phyloP scores from a whole-genome alignment of 1,140 invertebrate species.

The Brachionus koreanus region DNA sequence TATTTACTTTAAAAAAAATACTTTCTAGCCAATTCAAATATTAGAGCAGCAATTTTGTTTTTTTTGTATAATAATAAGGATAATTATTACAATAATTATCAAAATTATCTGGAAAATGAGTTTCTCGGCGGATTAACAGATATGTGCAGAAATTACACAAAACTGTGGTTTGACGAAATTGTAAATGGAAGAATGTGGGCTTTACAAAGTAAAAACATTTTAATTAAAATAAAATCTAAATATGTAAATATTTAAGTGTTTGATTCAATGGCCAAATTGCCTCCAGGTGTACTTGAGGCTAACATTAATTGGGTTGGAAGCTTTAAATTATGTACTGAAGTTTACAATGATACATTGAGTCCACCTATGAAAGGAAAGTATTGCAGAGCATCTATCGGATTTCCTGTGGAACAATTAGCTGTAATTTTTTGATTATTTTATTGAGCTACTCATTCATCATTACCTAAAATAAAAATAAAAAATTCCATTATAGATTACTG shows the following conservation, averaged over 20 bases:
- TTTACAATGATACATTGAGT: not conserved
- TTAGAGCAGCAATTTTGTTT: not conserved
- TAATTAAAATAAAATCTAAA: not conserved
- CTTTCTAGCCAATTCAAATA: not conserved
- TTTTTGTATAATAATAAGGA: conserved; percentile 17
- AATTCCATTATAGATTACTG: no score
- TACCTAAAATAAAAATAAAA: not conserved
- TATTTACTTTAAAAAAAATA: not conserved
- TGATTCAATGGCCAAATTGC: conserved; percentile 38
- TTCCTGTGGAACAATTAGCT: conserved; percentile 7
- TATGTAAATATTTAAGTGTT: conserved; percentile 19
- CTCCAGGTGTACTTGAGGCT: conserved; percentile 1
- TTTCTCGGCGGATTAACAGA: conserved; percentile 9
- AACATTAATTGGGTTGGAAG: conserved; percentile 44
- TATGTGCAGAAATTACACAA: not conserved
- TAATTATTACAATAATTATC: not conserved
- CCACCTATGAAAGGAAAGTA: conserved; percentile 38
- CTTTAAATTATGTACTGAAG: conserved; percentile 8
- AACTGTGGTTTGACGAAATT: conserved; percentile 38
- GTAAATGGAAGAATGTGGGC: conserved; percentile 32
- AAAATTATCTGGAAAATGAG: conserved; percentile 4
- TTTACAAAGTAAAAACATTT: conserved; percentile 29
- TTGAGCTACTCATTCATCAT: not conserved
- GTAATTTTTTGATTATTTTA: not conserved
- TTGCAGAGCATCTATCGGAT: conserved; percentile 33